These are phyloP conservation scores for Orussus abietinus DNA, from an alignment of 1,140 invertebrate species.

Conservation along the genomic window DNA sequence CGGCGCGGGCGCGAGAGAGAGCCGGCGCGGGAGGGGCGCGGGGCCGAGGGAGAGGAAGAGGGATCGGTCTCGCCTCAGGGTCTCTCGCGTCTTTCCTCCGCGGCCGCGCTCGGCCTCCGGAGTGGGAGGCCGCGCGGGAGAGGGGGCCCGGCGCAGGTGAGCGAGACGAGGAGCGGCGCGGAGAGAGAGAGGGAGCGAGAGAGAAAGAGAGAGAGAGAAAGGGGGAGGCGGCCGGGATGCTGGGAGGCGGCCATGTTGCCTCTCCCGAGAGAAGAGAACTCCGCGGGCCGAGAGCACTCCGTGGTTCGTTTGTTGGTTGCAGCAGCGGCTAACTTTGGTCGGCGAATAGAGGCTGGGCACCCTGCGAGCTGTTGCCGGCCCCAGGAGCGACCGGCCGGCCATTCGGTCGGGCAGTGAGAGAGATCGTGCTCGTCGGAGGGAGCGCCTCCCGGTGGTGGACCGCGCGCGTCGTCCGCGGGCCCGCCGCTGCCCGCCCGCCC, in stretches of 20 bases:
- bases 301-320: constrained; percentile 47
- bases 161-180: too few relatives aligned
- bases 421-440: too few relatives aligned
- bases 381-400: too few relatives aligned
- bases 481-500: neutral
- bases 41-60: constrained; percentile 18
- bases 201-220: constrained; percentile 23
- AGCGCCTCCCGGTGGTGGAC: too few relatives aligned
- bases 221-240: constrained; percentile 42
- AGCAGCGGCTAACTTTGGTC: constrained; percentile 39
- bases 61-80: too few relatives aligned
- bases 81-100: constrained; percentile 11
- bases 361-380: too few relatives aligned
- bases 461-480: too few relatives aligned
- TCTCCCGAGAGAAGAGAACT: constrained; percentile 50
- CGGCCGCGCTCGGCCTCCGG: constrained; percentile 5
- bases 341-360: constrained; percentile 16
- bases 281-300: constrained; percentile 45
- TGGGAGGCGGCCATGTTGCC: constrained; percentile 53
- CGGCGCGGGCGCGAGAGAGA: constrained; percentile 14
- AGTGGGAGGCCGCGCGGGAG: neutral
- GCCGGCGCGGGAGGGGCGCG: too few relatives aligned
- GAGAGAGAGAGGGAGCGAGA: neutral
- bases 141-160: neutral
- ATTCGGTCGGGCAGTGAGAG: neutral